These are phyloP conservation scores for Lagorchestes hirsutus DNA, from an alignment of 2,797 vertebrate species.

Conservation along the genomic window DNA sequence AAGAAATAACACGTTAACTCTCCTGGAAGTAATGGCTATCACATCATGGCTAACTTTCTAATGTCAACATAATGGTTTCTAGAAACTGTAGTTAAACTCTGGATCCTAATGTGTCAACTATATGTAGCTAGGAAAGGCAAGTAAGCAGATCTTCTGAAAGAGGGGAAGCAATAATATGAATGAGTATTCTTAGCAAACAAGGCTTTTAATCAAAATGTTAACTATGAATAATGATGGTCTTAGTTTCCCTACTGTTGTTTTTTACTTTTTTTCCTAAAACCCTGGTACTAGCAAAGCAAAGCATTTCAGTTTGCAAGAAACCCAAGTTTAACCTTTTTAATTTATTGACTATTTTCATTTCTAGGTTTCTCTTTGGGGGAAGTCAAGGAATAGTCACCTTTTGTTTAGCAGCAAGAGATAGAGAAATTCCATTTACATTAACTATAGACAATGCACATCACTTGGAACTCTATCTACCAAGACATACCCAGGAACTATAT, in stretches of 20 bases:
- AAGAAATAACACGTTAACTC: slow-evolving; percentile 44
- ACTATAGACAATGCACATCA: not conserved
- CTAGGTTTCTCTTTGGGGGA: not conserved
- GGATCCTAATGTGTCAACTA: not conserved
- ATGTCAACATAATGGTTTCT: not conserved
- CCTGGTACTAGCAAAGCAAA: not conserved
- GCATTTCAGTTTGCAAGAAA: slow-evolving; percentile 19
- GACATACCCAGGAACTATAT: not conserved
- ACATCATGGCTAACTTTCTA: slow-evolving; percentile 24
- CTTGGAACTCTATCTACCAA: not conserved
- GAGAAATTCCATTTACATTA: not conserved
- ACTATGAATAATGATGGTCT: not conserved
- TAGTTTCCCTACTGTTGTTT: slow-evolving; percentile 22
- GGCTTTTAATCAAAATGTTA: not conserved
- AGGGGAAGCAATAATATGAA: slow-evolving; percentile 9
- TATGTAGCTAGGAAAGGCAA: slow-evolving; percentile 11
- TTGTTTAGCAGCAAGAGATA: slow-evolving; percentile 9
- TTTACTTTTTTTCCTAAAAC: slow-evolving; percentile 3
- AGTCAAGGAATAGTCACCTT: not conserved
- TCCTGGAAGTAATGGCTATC: not conserved
- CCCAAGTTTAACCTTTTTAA: not conserved
- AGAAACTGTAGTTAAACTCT: slow-evolving; percentile 10
- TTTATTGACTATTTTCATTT: slow-evolving; percentile 21
- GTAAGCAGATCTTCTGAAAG: slow-evolving; percentile 26
- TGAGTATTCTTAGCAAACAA: slow-evolving; percentile 18